Percentiles rank a stretch among this genome's conserved stretches.
Evolutionary conservation across 2,888 invertebrate genomes (phyloP).

Genomic region (Kuschelorhynchus macadamiae): DNA sequence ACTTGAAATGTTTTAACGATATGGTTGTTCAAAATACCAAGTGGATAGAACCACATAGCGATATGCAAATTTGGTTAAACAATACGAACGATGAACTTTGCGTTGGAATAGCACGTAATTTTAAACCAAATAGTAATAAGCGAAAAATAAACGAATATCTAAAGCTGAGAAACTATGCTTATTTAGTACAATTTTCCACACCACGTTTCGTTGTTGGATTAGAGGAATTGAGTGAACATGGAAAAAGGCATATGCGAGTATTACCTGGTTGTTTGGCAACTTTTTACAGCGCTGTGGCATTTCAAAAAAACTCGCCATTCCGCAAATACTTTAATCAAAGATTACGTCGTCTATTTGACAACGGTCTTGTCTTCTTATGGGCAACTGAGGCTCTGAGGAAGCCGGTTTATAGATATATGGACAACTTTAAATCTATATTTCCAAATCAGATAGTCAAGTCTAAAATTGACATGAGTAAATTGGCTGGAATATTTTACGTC

Average conservation of each 20-base stretch:
- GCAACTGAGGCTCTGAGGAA: constrained; percentile 31
- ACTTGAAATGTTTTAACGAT: constrained; percentile 52
- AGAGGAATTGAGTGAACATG: constrained; percentile 50
- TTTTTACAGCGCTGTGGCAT: constrained; percentile 49
- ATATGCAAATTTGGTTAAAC: constrained; percentile 43
- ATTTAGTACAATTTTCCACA: constrained; percentile 43
- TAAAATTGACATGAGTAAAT: constrained; percentile 45
- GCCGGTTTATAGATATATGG: constrained; percentile 39
- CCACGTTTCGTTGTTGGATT: constrained; percentile 41
- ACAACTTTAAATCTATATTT: constrained; percentile 33
- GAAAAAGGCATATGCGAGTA: constrained; percentile 44
- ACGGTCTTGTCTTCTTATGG: constrained; percentile 53
- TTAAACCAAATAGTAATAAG: constrained; percentile 20
- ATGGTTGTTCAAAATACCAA: constrained; percentile 50
- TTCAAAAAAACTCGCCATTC: constrained; percentile 53
- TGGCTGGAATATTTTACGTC: constrained; percentile 53
- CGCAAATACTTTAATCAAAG: constrained; percentile 48
- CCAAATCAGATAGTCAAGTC: constrained; percentile 21
- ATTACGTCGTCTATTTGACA: constrained; percentile 45
- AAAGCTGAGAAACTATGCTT: constrained; percentile 34
- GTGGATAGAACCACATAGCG: constrained; percentile 49
- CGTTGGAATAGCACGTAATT: constrained; percentile 33
- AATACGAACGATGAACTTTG: constrained; percentile 38
- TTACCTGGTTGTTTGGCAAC: constrained; percentile 47
- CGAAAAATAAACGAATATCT: constrained; percentile 27